Percentiles rank a stretch among this genome's conserved stretches.
Evolutionary conservation across 2,797 vertebrate species (phyloP).

Genomic region (Mergus octosetaceus): DNA sequence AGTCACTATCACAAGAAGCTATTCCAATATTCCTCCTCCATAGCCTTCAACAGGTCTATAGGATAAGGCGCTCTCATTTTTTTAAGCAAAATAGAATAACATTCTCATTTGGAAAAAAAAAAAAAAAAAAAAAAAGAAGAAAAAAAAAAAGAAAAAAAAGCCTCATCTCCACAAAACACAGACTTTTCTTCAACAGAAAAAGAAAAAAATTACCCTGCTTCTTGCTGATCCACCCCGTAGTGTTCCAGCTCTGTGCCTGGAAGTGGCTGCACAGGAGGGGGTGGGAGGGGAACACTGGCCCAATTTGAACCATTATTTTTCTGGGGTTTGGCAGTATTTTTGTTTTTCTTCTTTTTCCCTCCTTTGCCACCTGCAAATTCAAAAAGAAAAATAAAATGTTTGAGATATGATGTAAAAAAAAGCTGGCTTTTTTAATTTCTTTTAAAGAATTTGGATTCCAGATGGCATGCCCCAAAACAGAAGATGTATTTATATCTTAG

Average conservation of each 20-base stretch:
- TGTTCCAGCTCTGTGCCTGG: conserved; percentile 96
- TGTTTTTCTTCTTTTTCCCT: conserved; percentile 99
- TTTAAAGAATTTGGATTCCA: conserved; percentile 53
- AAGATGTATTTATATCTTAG: conserved; percentile 60
- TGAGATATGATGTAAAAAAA: conserved; percentile 1
- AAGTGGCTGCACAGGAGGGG: conserved; percentile 94
- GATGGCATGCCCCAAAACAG: conserved; percentile 42
- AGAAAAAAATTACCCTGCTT: conserved; percentile 81
- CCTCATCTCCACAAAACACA: neutral
- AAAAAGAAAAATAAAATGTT: conserved; percentile 28
- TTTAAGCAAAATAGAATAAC: neutral
- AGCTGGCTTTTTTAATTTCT: conserved; percentile 32
- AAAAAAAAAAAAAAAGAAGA: neutral
- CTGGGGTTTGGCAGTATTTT: conserved; percentile 87
- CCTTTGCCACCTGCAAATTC: conserved; percentile 91
- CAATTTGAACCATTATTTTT: conserved; percentile 95
- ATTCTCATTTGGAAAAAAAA: neutral
- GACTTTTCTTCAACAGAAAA: neutral
- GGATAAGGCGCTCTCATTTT: neutral
- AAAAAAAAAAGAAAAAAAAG: neutral
- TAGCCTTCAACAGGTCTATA: neutral
- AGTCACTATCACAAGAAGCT: conserved; percentile 19
- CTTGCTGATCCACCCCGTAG: conserved; percentile 90
- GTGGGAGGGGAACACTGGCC: conserved; percentile 95
- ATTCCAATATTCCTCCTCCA: neutral